phyloP scores from a whole-genome alignment of 2,113 vertebrate species.

The sheep (Ovis aries) region DNA sequence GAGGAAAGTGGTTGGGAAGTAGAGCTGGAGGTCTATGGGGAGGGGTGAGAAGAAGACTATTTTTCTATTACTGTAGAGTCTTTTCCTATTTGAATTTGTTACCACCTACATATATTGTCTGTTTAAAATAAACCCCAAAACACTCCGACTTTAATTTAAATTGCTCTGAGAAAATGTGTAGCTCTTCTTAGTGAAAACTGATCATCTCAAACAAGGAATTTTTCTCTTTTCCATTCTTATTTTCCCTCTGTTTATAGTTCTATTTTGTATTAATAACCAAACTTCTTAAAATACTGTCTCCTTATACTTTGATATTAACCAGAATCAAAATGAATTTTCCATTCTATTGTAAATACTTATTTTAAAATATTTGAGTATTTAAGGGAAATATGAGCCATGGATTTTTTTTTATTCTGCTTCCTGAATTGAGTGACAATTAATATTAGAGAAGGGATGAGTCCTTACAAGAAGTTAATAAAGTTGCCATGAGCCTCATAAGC shows the following conservation, averaged over 20 bases:
- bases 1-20: background rate
- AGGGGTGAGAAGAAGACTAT: background rate
- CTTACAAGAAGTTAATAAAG: background rate
- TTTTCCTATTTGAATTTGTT: background rate
- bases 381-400: background rate
- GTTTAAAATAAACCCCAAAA: background rate
- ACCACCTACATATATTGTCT: background rate
- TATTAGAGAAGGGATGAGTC: background rate
- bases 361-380: background rate
- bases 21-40: too few relatives aligned
- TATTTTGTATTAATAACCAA: background rate
- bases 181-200: background rate
- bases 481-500: background rate
- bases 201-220: background rate
- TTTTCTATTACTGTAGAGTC: background rate
- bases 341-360: background rate
- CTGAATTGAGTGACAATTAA: background rate
- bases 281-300: background rate
- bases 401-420: background rate
- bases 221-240: background rate
- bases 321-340: slow-evolving; percentile 3
- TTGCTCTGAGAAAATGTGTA: background rate
- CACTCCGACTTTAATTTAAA: background rate
- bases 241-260: background rate
- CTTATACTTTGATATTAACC: background rate